These are phyloP conservation scores for Acanthosepion pharaonis DNA, from an alignment of 2,888 invertebrate species.

Conservation along the genomic window DNA sequence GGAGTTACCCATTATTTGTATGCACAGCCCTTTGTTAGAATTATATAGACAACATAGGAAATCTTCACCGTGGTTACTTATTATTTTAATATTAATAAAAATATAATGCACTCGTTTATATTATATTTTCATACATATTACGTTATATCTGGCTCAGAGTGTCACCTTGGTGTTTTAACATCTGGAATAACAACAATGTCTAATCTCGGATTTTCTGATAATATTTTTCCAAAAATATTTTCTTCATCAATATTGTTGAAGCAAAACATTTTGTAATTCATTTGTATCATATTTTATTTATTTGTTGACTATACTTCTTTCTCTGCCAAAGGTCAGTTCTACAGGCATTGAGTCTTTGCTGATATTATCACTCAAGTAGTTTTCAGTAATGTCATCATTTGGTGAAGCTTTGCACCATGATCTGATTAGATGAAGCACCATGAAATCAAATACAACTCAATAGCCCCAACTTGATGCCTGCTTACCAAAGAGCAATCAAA, in stretches of 20 bases:
- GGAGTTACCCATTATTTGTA: too few species aligned
- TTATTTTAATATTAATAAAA: too few species aligned
- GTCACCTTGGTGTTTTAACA: too few species aligned
- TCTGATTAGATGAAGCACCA: background rate
- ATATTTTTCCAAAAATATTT: background rate
- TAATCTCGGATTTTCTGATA: background rate
- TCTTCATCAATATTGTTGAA: background rate
- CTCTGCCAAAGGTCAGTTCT: background rate
- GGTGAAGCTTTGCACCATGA: background rate
- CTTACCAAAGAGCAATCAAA: background rate
- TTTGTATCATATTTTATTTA: background rate
- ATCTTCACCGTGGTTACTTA: too few species aligned
- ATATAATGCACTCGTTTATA: too few species aligned
- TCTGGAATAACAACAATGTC: too few species aligned
- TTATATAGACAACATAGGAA: too few species aligned
- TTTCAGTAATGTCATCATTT: background rate
- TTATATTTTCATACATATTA: too few species aligned
- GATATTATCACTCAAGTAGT: background rate
- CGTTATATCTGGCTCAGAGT: too few species aligned
- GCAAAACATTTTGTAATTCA: background rate
- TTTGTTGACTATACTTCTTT: background rate
- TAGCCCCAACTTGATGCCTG: background rate
- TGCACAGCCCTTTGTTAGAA: too few species aligned
- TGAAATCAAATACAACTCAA: background rate
- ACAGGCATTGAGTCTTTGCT: background rate